Percentiles rank a stretch among this genome's conserved stretches.
Conservation (phyloP, 2,797 vertebrate species). For the Malurus splendens region DNA sequence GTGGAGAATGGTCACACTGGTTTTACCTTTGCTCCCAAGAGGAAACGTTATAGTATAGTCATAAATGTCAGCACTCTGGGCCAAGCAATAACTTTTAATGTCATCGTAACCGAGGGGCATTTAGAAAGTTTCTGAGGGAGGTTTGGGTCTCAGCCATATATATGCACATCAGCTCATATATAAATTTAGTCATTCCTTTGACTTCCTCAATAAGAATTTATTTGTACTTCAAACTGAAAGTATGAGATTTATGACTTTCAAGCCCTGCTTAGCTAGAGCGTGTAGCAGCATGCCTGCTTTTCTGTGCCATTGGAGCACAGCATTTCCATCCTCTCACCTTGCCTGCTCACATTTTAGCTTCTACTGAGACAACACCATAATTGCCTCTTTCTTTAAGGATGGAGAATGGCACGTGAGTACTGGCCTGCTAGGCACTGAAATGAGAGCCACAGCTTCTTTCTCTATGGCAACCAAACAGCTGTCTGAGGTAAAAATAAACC, state of each 20-base stretch:
- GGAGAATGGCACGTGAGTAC: background rate
- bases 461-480: slow-evolving; percentile 1
- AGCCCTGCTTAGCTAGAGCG: background rate
- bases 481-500: background rate
- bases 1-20: accelerated
- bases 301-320: accelerated
- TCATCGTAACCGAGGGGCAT: background rate
- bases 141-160: background rate
- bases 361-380: background rate
- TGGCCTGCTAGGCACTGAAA: background rate
- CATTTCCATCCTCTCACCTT: background rate
- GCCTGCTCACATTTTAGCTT: background rate
- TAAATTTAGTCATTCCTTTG: background rate
- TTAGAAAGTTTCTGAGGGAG: background rate
- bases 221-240: background rate
- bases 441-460: background rate
- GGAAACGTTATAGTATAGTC: background rate
- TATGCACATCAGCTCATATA: background rate
- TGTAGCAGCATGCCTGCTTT: background rate
- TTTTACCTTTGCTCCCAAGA: background rate
- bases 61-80: background rate
- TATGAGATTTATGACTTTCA: background rate
- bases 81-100: background rate
- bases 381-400: background rate
- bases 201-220: background rate